Evolutionary conservation across 2,888 invertebrate genomes (phyloP), one percentile per base, ranked within the genome.

Genomic region (Dryococelus australis): DNA sequence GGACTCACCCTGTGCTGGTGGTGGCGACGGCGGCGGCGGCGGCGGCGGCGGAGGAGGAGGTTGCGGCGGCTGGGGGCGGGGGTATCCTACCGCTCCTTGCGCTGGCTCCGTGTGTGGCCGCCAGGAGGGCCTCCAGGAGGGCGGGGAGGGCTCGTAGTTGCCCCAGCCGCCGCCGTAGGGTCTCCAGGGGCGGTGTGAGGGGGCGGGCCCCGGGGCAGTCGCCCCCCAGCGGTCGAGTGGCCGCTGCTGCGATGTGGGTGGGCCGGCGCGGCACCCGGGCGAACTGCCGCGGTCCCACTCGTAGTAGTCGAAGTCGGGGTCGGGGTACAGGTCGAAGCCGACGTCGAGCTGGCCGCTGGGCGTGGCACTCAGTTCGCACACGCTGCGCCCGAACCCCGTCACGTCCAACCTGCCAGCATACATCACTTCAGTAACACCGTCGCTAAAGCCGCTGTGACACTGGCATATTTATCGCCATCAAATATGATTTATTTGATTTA

Each of bases 291-390:
- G 93, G 92, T 97, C 96, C 53, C 95, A 93, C 90, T 97, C 96
- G 91, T 96, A 97, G 91, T 96, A 97, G 91, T 97, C 97, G 90
- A 96, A 97, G 90, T 96, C 95, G 47, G 94, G 94, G 90, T 96
- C 96, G 13, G 95, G 94, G 0, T 94, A 93, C 89, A 96, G 94
- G 89, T 96, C 95, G 47, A 94, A 92, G 79, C 93, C 92, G 0
- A 96, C 91, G 91, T 97, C 95, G 91, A 97, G 94, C 51, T 95
- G 94, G 89, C 95, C 93, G 85, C 96, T 93, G 0, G 97, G 96
- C 85, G 95, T 93, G 20, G 96, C 95, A 90, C 96, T 95, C 87
- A 97, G 92, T 92, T 97, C 97, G 91, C 97, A 97, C 43, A 96
- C 95, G 16, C 97, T 96, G 92, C 95, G 95, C 0, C 95, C 95